Base-by-base conservation (phyloP, 2,797 vertebrate genomes). In the Cynopterus sphinx region DNA sequence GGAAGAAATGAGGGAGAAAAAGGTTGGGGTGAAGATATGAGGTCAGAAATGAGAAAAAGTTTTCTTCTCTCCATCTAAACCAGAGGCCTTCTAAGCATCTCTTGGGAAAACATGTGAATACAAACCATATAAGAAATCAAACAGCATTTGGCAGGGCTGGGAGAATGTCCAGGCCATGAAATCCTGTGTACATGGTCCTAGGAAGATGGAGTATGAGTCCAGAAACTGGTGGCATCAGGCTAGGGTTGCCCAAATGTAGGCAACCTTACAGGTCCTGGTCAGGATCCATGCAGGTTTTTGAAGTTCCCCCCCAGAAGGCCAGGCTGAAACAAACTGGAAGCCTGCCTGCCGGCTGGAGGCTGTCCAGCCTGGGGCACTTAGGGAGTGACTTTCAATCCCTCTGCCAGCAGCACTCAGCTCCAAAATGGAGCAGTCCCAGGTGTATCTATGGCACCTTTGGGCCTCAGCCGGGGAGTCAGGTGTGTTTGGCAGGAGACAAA, bases 401-500 rank as follows among this genome's bases (percentile, higher is more conserved):
- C 11, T 36, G 87, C 83, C 91, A 96, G 51, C 81, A n/a, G 8
- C 39, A 36, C 67, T 84, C 24, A 6, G 90, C 81, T 87, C 79
- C 59, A 31, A 65, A 31, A 49, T 87, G 70, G 65, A 89, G 43
- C 55, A 0, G 36, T 43, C 96, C 84, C 84, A 63, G 43, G 81
- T 71, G 84, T 85, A 61, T 61, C 93, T 15, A 0, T 16, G n/a
- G 92, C 41, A 8, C 9, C 84, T 71, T 67, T 57, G 67, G 65
- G 77, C 81, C 90, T 65, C 53, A 43, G 59, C 73, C 0, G 0
- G 43, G 49, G 78, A 71, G 55, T 85, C 87, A 87, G 87, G 90
- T 81, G 85, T 87, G 61, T 71, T 93, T 95, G 90, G 73, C 96
- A 93, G 90, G 67, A 88, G 74, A 85, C 2, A 3, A 61, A 61